Evolutionary conservation across 2,888 invertebrate genomes (phyloP), one percentile per base, ranked within the genome.

Genomic region (Globia sparganii): DNA sequence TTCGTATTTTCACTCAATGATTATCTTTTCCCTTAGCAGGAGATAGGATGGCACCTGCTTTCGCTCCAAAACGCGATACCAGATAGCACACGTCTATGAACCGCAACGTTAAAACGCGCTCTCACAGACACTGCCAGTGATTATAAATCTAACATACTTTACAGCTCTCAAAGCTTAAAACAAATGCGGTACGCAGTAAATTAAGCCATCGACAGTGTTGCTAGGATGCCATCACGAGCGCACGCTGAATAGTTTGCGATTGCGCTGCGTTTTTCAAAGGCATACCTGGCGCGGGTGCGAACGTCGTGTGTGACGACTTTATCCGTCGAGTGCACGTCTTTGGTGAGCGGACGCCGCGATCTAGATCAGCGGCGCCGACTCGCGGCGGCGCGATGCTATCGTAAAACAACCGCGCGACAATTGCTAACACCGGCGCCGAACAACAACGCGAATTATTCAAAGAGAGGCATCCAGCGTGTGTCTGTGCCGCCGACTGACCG

Each of bases 201-300:
- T 88, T 88, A 88, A 88, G 83, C 77, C 87, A 88, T 88, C 85
- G 88, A 88, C 88, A 86, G 86, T 83, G 84, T 84, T 83, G 84
- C 95, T 95, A 95, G 96, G 92, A 95, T 95, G 93, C 95, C 95
- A 91, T 93, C 95, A 94, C 94, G 94, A 93, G 91, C 90, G 89
- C 81, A 88, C 87, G 81, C 86, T 89, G 92, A 90, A 91, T 91
- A 90, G 88, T 90, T 90, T 87, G 86, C 88, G 87, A 87, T 88
- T 88, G 84, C 88, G 91, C 91, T 91, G 91, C 88, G 92, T 92
- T 93, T 92, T 91, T 95, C 96, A 95, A 95, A 96, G 95, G 94
- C 93, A 94, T 94, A 92, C 93, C 93, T 93, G 88, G 91, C 89
- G 88, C 91, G 93, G 92, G 92, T 90, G 92, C 92, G 91, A 92